phyloP scores from a whole-genome alignment of 1,140 invertebrate genomes.

The Bombus confusus region DNA sequence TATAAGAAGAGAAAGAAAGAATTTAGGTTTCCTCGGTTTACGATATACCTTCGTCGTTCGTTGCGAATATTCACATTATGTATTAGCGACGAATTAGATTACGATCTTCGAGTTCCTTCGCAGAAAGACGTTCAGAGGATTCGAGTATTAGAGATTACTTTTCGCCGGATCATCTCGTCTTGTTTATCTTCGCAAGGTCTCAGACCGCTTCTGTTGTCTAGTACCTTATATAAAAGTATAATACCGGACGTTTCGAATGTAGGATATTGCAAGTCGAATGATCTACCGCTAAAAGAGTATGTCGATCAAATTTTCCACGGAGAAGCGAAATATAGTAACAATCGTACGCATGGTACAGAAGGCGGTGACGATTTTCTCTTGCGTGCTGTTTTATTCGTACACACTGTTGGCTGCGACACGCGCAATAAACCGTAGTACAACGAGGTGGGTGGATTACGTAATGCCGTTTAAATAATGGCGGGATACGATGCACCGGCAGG shows the following conservation, averaged over 20 bases:
- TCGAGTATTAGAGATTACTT: too few relatives aligned
- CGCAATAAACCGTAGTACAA: slow-evolving; percentile 59
- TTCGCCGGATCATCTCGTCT: too few relatives aligned
- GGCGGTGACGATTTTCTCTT: slow-evolving; percentile 2
- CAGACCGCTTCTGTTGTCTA: too few relatives aligned
- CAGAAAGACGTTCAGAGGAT: too few relatives aligned
- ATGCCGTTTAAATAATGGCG: slow-evolving; percentile 67
- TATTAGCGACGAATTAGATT: too few relatives aligned
- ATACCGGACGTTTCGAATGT: neutral
- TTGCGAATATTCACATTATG: too few relatives aligned
- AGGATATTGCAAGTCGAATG: neutral
- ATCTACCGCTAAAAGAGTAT: neutral
- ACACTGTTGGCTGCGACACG: slow-evolving; percentile 4
- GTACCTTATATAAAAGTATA: too few relatives aligned
- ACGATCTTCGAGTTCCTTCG: too few relatives aligned
- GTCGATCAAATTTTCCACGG: neutral
- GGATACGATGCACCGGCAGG: slow-evolving; percentile 50
- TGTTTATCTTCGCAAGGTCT: too few relatives aligned
- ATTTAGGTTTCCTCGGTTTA: too few relatives aligned
- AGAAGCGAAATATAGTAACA: neutral
- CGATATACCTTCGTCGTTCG: too few relatives aligned
- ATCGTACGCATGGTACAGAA: neutral
- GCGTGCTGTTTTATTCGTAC: slow-evolving; percentile 36
- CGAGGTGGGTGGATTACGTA: slow-evolving; percentile 72
- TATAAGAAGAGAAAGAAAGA: too few relatives aligned